Evolutionary conservation across 2,888 invertebrate species (phyloP), one percentile per base, ranked within the genome.

Genomic region (Cerceris ruficornis): DNA sequence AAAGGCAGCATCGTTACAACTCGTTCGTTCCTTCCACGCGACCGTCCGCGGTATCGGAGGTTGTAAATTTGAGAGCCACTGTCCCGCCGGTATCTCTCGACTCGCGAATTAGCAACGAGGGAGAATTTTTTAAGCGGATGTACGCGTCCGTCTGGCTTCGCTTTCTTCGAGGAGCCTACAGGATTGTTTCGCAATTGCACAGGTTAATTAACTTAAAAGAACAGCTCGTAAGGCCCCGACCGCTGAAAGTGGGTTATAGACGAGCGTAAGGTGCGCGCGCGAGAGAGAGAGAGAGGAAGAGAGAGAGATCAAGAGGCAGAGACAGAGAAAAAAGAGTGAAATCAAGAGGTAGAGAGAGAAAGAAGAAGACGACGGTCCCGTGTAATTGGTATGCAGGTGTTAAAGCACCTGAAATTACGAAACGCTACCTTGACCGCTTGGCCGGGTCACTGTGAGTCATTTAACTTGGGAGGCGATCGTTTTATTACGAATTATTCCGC

Each of bases 351-450:
- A 28, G 28, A 28, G 4, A 59, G 68, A 65, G 70, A 65, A 77
- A 73, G 77, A 69, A 80, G 71, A 73, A 52, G 71, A 79, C 64
- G 60, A 75, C 54, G 73, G 60, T 58, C 59, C 46, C 46, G 50
- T 52, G 69, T 69, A 70, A 87, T 89, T 86, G 84, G 88, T 90
- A 90, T 91, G 88, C 91, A 88, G 81, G 86, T 88, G 87, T 82
- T 83, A 77, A 77, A 70, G 80, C 83, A 83, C 80, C 81, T 77
- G 79, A 81, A 68, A 85, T 91, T 91, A 90, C 88, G 90, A 91
- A 91, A 91, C 85, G 69, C 77, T 88, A 90, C 91, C 90, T 91
- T 91, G 91, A 92, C 91, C 91, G 90, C 88, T 81, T 89, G 84
- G 84, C 86, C 87, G 84, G 90, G 88, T 91, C 90, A 87, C 65